These are phyloP conservation scores for Apantesis nais DNA, from an alignment of 2,888 invertebrate genomes.

Conservation along the genomic window DNA sequence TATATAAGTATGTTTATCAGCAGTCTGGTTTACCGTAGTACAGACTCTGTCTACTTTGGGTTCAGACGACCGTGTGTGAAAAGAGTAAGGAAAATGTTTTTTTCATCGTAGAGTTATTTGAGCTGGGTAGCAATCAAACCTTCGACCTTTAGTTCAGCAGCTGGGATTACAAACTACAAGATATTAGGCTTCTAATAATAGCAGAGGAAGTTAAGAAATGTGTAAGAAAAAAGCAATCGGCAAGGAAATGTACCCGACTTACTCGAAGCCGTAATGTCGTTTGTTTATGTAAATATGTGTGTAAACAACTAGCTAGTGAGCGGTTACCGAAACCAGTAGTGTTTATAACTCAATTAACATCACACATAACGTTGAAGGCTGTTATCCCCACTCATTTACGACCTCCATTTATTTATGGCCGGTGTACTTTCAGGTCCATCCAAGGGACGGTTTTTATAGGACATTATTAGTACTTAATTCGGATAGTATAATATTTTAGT, in stretches of 20 bases:
- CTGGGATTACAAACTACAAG: too few species aligned
- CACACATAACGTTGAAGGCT: neutral
- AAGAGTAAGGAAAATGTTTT: too few species aligned
- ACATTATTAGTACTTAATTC: neutral
- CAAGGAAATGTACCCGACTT: neutral
- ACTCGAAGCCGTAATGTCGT: neutral
- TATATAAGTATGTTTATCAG: too few species aligned
- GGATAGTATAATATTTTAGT: neutral
- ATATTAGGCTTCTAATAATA: too few species aligned
- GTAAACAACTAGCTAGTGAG: neutral
- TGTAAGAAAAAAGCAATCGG: neutral
- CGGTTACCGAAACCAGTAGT: neutral
- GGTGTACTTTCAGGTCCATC: neutral
- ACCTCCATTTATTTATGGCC: neutral
- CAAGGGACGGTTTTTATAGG: neutral
- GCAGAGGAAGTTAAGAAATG: neutral
- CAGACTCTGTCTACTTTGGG: too few species aligned
- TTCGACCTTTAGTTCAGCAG: too few species aligned
- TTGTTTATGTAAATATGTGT: neutral
- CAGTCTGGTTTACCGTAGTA: too few species aligned
- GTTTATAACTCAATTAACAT: constrained; percentile 2
- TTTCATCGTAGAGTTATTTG: too few species aligned
- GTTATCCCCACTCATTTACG: neutral
- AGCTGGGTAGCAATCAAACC: too few species aligned
- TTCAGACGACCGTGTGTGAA: too few species aligned